Percentiles rank a stretch among this genome's conserved stretches.
Conservation (phyloP, 2,888 invertebrate species). For the Chaitophorus viminalis region DNA sequence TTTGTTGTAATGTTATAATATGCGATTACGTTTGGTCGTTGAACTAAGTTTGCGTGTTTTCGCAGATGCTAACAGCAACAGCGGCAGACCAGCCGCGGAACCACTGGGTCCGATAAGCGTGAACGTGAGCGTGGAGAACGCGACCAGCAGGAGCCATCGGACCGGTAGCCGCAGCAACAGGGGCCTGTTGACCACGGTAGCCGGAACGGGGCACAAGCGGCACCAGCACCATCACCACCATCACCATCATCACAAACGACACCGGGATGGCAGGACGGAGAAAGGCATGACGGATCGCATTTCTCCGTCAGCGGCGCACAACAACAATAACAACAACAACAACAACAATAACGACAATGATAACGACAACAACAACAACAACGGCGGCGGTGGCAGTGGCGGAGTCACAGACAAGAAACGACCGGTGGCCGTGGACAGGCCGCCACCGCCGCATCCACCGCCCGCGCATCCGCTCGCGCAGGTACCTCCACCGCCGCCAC, state of each 20-base stretch:
- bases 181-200: constrained; percentile 63
- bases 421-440: background rate
- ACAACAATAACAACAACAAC: background rate
- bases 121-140: constrained; percentile 63
- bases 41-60: background rate
- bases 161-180: constrained; percentile 63
- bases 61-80: background rate
- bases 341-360: constrained; percentile 9
- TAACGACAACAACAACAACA: constrained; percentile 19
- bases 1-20: no score
- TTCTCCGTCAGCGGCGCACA: background rate
- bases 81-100: constrained; percentile 61
- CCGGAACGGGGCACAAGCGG: constrained; percentile 55
- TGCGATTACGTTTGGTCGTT: no score
- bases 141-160: constrained; percentile 15
- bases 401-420: constrained; percentile 42
- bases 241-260: constrained; percentile 49
- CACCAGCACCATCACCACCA: constrained; percentile 21
- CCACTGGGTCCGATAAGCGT: constrained; percentile 66
- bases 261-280: constrained; percentile 30
- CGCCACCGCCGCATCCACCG: constrained; percentile 21
- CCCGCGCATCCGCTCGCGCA: constrained; percentile 65
- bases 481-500: constrained; percentile 65
- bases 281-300: background rate
- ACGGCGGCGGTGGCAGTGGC: background rate